Conservation (phyloP, 2,797 vertebrate species). For the Pyrocephalus nanus region DNA sequence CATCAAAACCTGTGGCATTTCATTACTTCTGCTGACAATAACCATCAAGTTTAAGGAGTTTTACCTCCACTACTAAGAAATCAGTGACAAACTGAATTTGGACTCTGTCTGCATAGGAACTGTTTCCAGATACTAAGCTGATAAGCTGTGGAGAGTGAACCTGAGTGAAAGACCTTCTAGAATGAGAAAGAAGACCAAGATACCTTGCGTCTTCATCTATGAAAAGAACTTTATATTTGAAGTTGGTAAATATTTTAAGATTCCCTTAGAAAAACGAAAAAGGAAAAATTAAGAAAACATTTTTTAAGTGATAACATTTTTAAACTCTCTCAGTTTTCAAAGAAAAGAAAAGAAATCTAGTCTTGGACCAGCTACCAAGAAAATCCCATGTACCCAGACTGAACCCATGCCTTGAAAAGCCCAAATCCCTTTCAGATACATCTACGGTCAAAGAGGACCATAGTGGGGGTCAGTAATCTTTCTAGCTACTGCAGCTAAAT, state of each 20-base stretch:
- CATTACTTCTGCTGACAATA: not conserved
- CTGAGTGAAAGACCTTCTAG: not conserved
- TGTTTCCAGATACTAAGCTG: not conserved
- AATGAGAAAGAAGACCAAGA: not conserved
- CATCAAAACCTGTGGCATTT: not conserved
- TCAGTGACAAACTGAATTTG: not conserved
- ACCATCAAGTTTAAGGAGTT: not conserved
- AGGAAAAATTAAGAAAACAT: too few relatives aligned
- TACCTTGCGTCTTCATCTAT: not conserved
- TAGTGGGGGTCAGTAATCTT: accelerated
- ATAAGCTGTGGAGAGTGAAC: not conserved
- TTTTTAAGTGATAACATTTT: not conserved
- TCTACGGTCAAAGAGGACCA: not conserved
- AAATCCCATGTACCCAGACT: not conserved
- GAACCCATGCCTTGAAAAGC: not conserved
- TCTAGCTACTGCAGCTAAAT: not conserved
- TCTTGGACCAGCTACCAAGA: not conserved
- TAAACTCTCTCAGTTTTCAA: not conserved
- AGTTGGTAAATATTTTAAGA: not conserved
- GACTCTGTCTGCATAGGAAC: not conserved
- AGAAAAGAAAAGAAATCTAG: not conserved
- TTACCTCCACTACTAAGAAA: not conserved
- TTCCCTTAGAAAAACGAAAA: not conserved
- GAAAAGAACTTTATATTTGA: not conserved
- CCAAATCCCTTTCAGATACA: not conserved